phyloP scores from a whole-genome alignment of 2,113 vertebrate species.

The Ophiodon elongatus region DNA sequence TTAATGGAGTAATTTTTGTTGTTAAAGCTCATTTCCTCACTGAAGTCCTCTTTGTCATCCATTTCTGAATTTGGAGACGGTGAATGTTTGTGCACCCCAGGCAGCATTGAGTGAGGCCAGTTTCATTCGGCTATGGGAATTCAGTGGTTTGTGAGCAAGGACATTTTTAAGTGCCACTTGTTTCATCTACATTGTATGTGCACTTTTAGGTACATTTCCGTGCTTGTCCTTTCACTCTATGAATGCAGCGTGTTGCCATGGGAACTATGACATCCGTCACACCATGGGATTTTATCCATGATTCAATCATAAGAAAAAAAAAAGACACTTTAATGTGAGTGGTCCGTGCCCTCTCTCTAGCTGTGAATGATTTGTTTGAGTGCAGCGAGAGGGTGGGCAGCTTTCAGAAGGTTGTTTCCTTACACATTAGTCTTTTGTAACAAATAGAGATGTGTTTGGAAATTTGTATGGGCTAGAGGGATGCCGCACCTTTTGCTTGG shows the following conservation, averaged over 20 bases:
- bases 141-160: conserved; percentile 10
- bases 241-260: conserved; percentile 71
- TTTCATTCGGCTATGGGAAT: not conserved
- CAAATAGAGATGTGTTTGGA: conserved; percentile 11
- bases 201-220: conserved; percentile 24
- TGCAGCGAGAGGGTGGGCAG: conserved; percentile 30
- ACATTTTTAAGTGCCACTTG: conserved; percentile 20
- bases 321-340: conserved; percentile 48
- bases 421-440: conserved; percentile 10
- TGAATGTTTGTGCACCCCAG: not conserved
- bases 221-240: conserved; percentile 36
- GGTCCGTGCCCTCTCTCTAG: conserved; percentile 42
- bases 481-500: not conserved
- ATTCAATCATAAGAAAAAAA: conserved; percentile 21
- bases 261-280: conserved; percentile 72
- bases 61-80: not conserved
- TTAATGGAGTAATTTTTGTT: not conserved
- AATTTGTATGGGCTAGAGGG: conserved; percentile 7
- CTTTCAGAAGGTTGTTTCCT: conserved; percentile 22
- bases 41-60: not conserved
- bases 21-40: not conserved
- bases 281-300: conserved; percentile 52
- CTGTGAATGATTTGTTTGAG: conserved; percentile 56
- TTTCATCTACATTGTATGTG: conserved; percentile 33
- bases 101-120: conserved; percentile 1